Evolutionary conservation across 2,113 vertebrate species (phyloP).

Genomic region (Paratilapia polleni): DNA sequence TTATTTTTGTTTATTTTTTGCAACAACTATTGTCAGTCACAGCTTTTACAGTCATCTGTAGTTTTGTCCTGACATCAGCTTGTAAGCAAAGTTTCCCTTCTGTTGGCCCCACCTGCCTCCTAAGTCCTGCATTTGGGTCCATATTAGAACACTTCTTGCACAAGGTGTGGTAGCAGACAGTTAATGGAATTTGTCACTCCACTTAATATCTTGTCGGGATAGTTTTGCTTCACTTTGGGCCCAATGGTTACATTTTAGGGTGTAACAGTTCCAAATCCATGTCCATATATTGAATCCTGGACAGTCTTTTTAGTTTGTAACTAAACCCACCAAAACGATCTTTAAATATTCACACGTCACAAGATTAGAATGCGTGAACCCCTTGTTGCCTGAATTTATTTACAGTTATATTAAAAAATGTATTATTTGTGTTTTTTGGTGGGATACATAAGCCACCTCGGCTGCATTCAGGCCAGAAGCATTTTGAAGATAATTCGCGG

Average conservation of each 20-base stretch:
- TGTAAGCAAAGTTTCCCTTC: background rate
- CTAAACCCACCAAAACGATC: background rate
- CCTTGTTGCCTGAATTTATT: no score
- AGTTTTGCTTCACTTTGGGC: background rate
- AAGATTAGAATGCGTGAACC: background rate
- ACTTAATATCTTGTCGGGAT: background rate
- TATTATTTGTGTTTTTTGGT: no score
- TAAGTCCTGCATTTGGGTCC: background rate
- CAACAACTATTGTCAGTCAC: no score
- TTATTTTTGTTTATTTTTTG: no score
- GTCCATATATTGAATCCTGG: background rate
- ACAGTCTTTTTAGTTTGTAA: background rate
- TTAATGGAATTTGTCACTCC: no score
- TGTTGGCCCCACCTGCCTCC: background rate
- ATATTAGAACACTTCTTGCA: background rate
- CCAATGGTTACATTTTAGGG: background rate
- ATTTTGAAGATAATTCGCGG: no score
- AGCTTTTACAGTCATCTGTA: background rate
- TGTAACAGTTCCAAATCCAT: background rate
- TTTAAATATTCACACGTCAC: background rate
- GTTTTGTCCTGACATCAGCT: background rate
- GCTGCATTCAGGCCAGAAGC: no score
- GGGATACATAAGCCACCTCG: no score
- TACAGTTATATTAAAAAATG: no score
- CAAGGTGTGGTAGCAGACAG: no score